Evolutionary conservation across 92 coral and sea anemone genomes (phyloP).

Genomic region (Porites lobata): DNA sequence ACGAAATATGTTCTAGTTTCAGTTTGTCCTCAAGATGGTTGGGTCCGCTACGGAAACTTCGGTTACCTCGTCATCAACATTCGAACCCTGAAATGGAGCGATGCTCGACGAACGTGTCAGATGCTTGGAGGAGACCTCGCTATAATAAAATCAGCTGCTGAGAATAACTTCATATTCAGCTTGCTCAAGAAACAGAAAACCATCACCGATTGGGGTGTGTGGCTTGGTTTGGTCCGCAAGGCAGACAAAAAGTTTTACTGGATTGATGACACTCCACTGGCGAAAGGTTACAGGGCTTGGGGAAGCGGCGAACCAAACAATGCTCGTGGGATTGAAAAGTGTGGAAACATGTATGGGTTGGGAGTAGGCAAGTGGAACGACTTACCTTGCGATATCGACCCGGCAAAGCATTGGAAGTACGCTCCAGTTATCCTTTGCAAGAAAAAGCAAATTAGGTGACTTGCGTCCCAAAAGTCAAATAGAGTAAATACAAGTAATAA

Average conservation of each 20-base stretch:
- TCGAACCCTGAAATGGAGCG: slow-evolving; percentile 4
- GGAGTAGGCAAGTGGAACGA: slow-evolving; percentile 8
- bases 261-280: slow-evolving; percentile 25
- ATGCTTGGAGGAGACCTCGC: slow-evolving; percentile 21
- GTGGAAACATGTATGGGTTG: neutral
- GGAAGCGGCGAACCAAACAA: neutral
- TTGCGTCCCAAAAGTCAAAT: too few relatives aligned
- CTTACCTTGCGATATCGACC: neutral
- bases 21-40: too few relatives aligned
- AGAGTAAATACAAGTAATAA: too few relatives aligned
- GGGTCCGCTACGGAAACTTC: too few relatives aligned
- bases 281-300: neutral
- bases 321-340: neutral
- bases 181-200: slow-evolving; percentile 11
- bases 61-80: too few relatives aligned
- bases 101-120: slow-evolving; percentile 27
- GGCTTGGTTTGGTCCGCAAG: neutral
- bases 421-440: slow-evolving; percentile 34
- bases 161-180: slow-evolving; percentile 9
- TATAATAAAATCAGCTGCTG: neutral
- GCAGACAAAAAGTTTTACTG: slow-evolving; percentile 14
- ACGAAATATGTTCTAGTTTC: too few relatives aligned
- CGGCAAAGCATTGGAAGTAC: neutral
- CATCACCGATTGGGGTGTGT: neutral
- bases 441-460: too few relatives aligned